Evolutionary conservation across 2,888 invertebrate genomes (phyloP).

Genomic region (Clusia tigrina): DNA sequence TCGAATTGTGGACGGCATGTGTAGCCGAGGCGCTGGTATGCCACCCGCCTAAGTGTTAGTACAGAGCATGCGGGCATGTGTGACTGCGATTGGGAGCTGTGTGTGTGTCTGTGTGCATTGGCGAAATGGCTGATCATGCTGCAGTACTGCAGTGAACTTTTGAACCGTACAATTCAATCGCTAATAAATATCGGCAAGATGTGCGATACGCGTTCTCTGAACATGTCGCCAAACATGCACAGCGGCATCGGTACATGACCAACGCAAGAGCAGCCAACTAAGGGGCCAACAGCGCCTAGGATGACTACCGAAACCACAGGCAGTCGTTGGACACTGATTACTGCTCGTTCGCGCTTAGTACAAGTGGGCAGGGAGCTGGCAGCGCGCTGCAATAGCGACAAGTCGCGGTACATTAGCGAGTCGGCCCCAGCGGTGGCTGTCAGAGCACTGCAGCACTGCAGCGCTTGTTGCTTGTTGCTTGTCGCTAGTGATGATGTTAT

Average conservation of each 20-base stretch:
- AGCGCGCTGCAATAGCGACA: neutral
- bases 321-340: neutral
- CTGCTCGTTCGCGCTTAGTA: neutral
- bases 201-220: conserved; percentile 3
- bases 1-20: no score
- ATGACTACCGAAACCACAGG: conserved; percentile 5
- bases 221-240: conserved; percentile 4
- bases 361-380: neutral
- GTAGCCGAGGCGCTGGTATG: no score
- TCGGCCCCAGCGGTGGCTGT: neutral
- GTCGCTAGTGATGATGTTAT: neutral
- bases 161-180: conserved; percentile 3
- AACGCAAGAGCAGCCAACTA: neutral
- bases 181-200: conserved; percentile 3
- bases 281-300: neutral
- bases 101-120: no score
- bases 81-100: no score
- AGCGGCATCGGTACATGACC: no score
- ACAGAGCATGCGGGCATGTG: no score
- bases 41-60: no score
- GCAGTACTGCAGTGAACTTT: neutral
- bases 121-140: neutral
- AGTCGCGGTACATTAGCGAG: neutral
- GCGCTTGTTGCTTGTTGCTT: neutral
- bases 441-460: neutral